phyloP scores from a whole-genome alignment of 1,140 invertebrate species.

The Papilio aristodemus region DNA sequence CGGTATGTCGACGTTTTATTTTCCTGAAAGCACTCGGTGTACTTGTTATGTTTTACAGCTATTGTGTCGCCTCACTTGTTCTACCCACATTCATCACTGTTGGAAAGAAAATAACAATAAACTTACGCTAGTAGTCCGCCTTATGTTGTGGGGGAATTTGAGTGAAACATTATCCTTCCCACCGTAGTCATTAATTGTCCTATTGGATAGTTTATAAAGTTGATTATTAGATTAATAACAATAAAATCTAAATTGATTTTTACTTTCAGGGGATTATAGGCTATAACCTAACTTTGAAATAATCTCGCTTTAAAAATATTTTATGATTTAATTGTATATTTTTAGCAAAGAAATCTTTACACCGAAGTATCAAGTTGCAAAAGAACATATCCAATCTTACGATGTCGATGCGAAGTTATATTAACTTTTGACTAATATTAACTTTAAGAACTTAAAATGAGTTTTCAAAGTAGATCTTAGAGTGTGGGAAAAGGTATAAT shows the following conservation, averaged over 20 bases:
- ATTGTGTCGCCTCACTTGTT: conserved; percentile 12
- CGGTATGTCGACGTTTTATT: background rate
- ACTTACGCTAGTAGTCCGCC: background rate
- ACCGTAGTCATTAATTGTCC: too few species aligned
- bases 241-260: too few species aligned
- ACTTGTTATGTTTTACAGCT: background rate
- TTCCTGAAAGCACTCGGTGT: background rate
- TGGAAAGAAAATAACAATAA: conserved; percentile 12
- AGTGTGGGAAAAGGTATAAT: background rate
- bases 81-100: conserved; percentile 4
- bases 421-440: conserved; percentile 18
- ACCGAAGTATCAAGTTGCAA: conserved; percentile 8
- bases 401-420: conserved; percentile 11
- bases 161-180: too few species aligned
- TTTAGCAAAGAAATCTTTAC: background rate
- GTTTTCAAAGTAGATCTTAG: background rate
- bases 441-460: conserved; percentile 11
- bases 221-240: too few species aligned
- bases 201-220: too few species aligned
- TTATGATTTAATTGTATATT: too few species aligned
- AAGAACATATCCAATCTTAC: conserved; percentile 10
- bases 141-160: too few species aligned
- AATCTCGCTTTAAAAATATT: background rate
- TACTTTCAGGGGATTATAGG: too few species aligned
- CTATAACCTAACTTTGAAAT: background rate